Conservation (phyloP, 2,888 invertebrate genomes). For the Brachyopa scutellaris region DNA sequence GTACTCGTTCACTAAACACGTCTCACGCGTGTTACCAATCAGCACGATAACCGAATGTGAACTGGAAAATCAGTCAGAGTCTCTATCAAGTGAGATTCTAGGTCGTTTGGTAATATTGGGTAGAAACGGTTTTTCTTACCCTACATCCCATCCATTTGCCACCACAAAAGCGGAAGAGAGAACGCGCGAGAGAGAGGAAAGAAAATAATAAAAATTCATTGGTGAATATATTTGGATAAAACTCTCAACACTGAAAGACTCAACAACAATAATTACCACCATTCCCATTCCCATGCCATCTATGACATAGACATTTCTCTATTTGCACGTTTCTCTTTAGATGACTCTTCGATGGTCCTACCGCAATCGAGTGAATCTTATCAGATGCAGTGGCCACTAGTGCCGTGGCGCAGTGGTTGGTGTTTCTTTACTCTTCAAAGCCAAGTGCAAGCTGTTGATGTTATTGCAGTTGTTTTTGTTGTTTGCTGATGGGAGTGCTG, state of each 20-base stretch:
- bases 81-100: slow-evolving; percentile 64
- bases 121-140: slow-evolving; percentile 50
- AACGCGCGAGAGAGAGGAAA: neutral
- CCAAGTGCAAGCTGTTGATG: slow-evolving; percentile 53
- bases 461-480: neutral
- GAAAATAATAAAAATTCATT: slow-evolving; percentile 28
- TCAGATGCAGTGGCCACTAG: slow-evolving; percentile 26
- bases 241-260: too few species aligned
- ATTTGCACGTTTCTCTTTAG: slow-evolving; percentile 22
- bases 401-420: slow-evolving; percentile 20
- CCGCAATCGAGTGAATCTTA: slow-evolving; percentile 50
- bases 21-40: slow-evolving; percentile 50
- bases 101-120: slow-evolving; percentile 63
- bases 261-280: too few species aligned
- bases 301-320: neutral
- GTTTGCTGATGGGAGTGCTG: neutral
- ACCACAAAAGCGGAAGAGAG: slow-evolving; percentile 2
- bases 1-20: slow-evolving; percentile 31
- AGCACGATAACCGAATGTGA: slow-evolving; percentile 68
- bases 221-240: slow-evolving; percentile 11
- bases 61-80: slow-evolving; percentile 60
- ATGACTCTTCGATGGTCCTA: slow-evolving; percentile 43
- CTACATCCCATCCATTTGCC: slow-evolving; percentile 38
- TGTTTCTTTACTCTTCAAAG: neutral
- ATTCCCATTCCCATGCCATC: too few species aligned